Conservation (phyloP, 92 coral and sea anemone genomes). For the Chrysogorgia sp. region DNA sequence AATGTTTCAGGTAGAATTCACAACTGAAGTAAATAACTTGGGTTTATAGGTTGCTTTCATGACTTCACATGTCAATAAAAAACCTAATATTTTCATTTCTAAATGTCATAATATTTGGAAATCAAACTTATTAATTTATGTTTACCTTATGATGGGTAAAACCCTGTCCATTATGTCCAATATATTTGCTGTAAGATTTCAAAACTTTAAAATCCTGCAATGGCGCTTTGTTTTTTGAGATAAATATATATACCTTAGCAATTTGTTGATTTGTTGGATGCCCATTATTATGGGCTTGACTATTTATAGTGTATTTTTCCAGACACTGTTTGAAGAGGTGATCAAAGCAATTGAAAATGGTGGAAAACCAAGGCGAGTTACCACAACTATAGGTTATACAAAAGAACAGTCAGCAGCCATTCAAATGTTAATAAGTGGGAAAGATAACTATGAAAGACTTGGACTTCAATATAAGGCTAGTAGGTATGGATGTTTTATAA, state of each 20-base stretch:
- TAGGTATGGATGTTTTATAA: constrained; percentile 66
- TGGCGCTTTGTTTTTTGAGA: too few species aligned
- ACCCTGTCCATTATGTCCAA: too few species aligned
- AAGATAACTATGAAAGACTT: constrained; percentile 90
- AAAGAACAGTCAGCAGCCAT: constrained; percentile 95
- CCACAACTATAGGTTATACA: constrained; percentile 87
- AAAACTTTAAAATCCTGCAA: background rate
- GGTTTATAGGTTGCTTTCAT: background rate
- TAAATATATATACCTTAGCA: too few species aligned
- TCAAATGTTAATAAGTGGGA: constrained; percentile 79
- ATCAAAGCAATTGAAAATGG: constrained; percentile 83
- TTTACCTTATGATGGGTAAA: too few species aligned
- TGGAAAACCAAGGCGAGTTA: constrained; percentile 71
- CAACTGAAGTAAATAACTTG: too few species aligned
- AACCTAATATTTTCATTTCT: too few species aligned
- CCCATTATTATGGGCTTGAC: background rate
- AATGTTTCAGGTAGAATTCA: constrained; percentile 93
- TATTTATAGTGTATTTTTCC: background rate
- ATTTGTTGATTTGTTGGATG: background rate
- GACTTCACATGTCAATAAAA: background rate
- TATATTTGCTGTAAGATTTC: background rate
- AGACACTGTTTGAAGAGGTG: constrained; percentile 88
- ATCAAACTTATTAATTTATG: too few species aligned
- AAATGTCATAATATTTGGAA: too few species aligned
- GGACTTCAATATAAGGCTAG: constrained; percentile 84